Base-by-base conservation (phyloP, 64 coral and sea anemone species). In the Cladopsammia gracilis region DNA sequence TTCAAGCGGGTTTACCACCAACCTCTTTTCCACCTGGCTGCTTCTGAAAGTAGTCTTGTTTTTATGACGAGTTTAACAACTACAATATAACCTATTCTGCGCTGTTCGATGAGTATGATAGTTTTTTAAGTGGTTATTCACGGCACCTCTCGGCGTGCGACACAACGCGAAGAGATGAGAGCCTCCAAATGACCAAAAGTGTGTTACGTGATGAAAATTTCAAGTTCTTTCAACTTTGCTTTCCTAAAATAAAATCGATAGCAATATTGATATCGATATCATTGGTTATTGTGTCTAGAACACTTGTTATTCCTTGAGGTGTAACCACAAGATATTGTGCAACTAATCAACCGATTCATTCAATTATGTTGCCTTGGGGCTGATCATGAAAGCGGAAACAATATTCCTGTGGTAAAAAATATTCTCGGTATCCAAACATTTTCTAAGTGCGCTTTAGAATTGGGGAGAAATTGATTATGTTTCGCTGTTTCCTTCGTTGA, bases 261-360 rank as follows among this genome's bases (percentile, higher is more conserved):
- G 12, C 12, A 56, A 56, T 56, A 56, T 49, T 15, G 19, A 48
- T 49, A 75, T 49, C 45, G 60, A 80, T 60, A 80, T 44, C 25
- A 61, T 5, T 6, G 25, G 12, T 25, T 61, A 43, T 60, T 60
- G 10, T 70, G 22, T 80, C 22, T 80, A 59, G 25, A 60, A 43
- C 50, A 54, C 10, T 42, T 6, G 5, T 13, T 26, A 13, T 16
- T 42, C 25, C 23, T 7, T 80, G 77, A n/a, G 46, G 54, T 60
- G 25, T 80, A 80, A 80, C 77, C 53, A 60, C 54, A 80, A 43
- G 72, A 75, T 75, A 75, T 75, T n/a, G 6, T 72, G 42, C 10
- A 45, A 69, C n/a, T 13, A 25, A 23, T 24, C 34, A 34, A 34
- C 34, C 2, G 34, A 34, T 34, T 34, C 34, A 34, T 34, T 45